Evolutionary conservation across 2,888 invertebrate species (phyloP).

Genomic region (Xestia xanthographa): DNA sequence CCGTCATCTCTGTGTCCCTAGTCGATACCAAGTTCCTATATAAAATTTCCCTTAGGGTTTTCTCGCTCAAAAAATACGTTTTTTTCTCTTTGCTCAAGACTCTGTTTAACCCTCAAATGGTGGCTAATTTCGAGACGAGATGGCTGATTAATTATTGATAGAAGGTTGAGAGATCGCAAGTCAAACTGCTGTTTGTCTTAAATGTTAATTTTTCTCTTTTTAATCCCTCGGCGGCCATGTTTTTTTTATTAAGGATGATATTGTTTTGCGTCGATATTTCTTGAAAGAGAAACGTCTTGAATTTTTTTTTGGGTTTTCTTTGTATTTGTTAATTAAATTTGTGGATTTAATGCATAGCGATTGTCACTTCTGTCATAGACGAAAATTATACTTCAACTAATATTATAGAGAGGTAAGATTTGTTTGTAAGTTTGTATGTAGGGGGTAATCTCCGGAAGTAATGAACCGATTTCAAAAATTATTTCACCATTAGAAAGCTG

Average conservation of each 20-base stretch:
- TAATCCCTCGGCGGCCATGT: constrained; percentile 78
- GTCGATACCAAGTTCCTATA: constrained; percentile 85
- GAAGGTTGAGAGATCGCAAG: constrained; percentile 80
- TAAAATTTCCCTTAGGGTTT: constrained; percentile 88
- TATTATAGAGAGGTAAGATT: too few species aligned
- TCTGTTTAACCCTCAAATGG: constrained; percentile 86
- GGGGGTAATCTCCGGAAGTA: too few species aligned
- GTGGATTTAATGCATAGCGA: too few species aligned
- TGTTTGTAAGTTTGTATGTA: too few species aligned
- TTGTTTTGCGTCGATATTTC: constrained; percentile 69
- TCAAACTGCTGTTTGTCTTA: constrained; percentile 84
- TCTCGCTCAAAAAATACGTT: constrained; percentile 76
- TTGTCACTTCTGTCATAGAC: background rate
- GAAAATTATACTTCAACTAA: too few species aligned
- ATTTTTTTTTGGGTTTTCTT: constrained; percentile 5
- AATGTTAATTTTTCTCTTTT: constrained; percentile 84
- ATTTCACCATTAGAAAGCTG: too few species aligned
- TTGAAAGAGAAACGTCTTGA: constrained; percentile 3
- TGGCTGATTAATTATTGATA: constrained; percentile 89
- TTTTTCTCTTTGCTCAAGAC: constrained; percentile 80
- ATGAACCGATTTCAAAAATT: too few species aligned
- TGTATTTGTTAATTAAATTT: background rate
- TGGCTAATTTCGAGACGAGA: constrained; percentile 87
- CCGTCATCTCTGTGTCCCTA: constrained; percentile 67
- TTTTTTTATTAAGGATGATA: constrained; percentile 80